Evolutionary conservation across 2,113 vertebrate species (phyloP), one percentile per base, ranked within the genome.

Genomic region (Anguilla rostrata): DNA sequence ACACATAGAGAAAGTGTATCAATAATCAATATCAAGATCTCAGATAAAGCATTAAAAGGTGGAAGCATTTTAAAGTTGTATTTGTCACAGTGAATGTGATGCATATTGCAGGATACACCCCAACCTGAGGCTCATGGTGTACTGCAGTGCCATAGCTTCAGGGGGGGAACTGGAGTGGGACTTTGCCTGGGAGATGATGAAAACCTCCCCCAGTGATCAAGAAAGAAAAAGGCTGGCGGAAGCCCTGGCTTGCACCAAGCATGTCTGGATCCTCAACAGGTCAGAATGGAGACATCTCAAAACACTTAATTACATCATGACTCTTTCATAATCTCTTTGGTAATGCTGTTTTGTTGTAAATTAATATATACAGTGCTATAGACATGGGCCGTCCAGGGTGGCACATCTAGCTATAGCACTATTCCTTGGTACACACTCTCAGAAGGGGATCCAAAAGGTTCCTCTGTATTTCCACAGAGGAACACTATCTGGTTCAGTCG

Each of bases 221-320:
- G 98, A 98, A 89, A 96, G 93, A 0, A 95, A 97, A 40, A 97
- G 96, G 75, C 95, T 99, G 56, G 94, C 95, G 0, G 0, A 85
- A 0, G 97, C 95, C 0, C 93, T 99, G 81, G 49, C 97, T 84
- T 99, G 98, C 92, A 97, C 96, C 92, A 93, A 41, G 5, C 15
- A 94, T 0, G 89, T 96, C 86, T 98, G 97, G 97, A 94, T 99
- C 87, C 95, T 99, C 39, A 96, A 92, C 91, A 96, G 97, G 98
- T 99, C 89, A 91, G 88, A n/a, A 79, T 26, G 41, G 9, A 14
- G 63, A 9, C 16, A 46, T 3, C 12, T 20, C 39, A 43, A 41
- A 83, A 57, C 8, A 53, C 49, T 15, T 14, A 49, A 34, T 34
- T 41, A 39, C n/a, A 49, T 2, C 20, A n/a, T 53, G 7, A 0